phyloP scores from a whole-genome alignment of 1,140 invertebrate species.

The Dreissena polymorpha region DNA sequence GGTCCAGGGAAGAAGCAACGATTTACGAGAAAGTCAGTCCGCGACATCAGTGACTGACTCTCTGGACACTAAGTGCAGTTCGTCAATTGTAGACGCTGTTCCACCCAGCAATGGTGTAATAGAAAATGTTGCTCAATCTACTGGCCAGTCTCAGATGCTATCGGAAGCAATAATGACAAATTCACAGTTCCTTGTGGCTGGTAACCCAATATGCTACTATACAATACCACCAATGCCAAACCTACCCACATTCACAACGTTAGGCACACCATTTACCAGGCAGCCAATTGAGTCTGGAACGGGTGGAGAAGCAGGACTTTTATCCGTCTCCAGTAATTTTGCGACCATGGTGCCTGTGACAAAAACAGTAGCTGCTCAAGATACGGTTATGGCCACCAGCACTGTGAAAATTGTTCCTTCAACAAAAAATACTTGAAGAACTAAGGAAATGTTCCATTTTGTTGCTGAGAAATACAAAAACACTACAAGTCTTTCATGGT shows the following conservation, averaged over 20 bases:
- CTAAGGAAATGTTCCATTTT: neutral
- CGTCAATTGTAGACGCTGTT: conserved; percentile 20
- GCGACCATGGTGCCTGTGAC: conserved; percentile 24
- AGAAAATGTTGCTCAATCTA: neutral
- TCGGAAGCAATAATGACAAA: conserved; percentile 21
- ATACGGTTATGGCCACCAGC: neutral
- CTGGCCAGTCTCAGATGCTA: conserved; percentile 3
- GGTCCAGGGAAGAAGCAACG: neutral
- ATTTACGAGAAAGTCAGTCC: conserved; percentile 27
- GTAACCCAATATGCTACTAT: conserved; percentile 33
- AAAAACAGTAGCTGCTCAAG: neutral
- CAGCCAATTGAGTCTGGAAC: neutral
- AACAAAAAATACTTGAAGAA: conserved; percentile 10
- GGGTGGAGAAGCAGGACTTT: conserved; percentile 48
- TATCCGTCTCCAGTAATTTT: conserved; percentile 20
- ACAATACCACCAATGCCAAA: neutral
- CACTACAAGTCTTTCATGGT: conserved; percentile 42
- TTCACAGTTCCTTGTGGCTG: conserved; percentile 15
- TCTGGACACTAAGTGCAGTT: conserved; percentile 6
- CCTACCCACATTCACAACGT: conserved; percentile 1
- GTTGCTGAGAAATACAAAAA: conserved; percentile 9
- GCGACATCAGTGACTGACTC: conserved; percentile 21
- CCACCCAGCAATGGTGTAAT: neutral
- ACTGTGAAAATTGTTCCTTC: conserved; percentile 9
- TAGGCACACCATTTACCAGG: neutral